Evolutionary conservation across 2,888 invertebrate species (phyloP), one percentile per base, ranked within the genome.

Genomic region (Drosophila nigricruria): DNA sequence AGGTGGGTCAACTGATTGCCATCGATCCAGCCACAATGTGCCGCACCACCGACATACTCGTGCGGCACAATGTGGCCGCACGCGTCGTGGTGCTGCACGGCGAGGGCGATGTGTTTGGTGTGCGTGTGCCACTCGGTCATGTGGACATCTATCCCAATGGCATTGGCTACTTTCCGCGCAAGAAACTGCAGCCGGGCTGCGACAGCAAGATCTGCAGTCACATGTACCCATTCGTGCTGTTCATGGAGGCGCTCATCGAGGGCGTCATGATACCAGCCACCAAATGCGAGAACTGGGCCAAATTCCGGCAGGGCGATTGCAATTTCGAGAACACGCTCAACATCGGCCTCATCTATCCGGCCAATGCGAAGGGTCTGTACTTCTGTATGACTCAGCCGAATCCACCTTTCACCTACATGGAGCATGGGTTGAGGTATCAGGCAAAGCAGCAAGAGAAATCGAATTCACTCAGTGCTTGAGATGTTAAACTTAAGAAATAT

Each of bases 91-190:
- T 91, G 5, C 59, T 92, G 30, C 92, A 92, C 58, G 92, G 92
- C 0, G 92, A 92, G 59, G 91, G 91, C 0, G 90, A 92, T 68
- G 73, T 79, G 1, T 92, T 91, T 54, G 91, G 92, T 0, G 86
- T 90, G 5, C 79, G 91, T 6, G 67, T 82, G 1, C 80, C 86
- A 0, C 23, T 90, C 16, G 92, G 92, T 3, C 90, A 90, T 34
- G 77, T 92, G 3, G 92, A 92, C 34, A 90, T 92, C 20, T 92
- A 92, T 76, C 92, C 92, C 6, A 92, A 92, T 73, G 92, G 92
- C 18, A 88, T 91, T 50, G 92, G 91, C 1, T 88, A 81, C 38
- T 90, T 84, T 61, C 90, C 89, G 4, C 69, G 88, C 0, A 78
- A 88, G n/a, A 91, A 85, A 49, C 72, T 88, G 0, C 92, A 92